Evolutionary conservation across 2,113 vertebrate species (phyloP).

Genomic region (Alligator sinensis): DNA sequence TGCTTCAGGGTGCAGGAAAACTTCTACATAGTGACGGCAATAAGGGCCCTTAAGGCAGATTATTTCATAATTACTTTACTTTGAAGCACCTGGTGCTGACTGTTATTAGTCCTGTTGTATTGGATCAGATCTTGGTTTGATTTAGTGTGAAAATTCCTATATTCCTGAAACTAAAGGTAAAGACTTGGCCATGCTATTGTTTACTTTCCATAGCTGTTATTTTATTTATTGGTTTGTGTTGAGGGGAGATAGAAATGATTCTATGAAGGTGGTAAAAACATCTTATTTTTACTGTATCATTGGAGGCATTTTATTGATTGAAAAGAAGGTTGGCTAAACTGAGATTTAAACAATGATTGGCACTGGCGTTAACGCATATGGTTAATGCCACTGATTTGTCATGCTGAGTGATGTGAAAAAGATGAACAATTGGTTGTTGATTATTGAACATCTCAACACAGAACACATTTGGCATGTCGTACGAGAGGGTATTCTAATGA

Average conservation of each 20-base stretch:
- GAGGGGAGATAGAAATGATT: constrained; percentile 3
- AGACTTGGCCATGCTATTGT: fast-evolving
- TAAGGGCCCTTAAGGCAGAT: neutral
- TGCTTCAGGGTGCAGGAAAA: neutral
- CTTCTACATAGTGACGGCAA: neutral
- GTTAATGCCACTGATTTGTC: constrained; percentile 82
- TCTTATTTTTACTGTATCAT: constrained; percentile 51
- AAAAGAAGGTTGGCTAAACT: constrained; percentile 73
- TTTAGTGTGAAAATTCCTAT: fast-evolving
- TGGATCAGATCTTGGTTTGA: neutral
- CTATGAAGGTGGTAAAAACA: constrained; percentile 16
- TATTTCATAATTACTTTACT: neutral
- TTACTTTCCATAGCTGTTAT: neutral
- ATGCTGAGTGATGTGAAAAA: constrained; percentile 74
- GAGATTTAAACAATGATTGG: constrained; percentile 77
- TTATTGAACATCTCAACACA: constrained; percentile 78
- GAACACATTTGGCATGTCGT: constrained; percentile 77
- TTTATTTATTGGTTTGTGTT: neutral
- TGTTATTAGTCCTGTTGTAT: neutral
- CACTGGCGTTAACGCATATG: constrained; percentile 79
- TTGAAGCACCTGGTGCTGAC: neutral
- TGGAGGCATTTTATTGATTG: constrained; percentile 70
- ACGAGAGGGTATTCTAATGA: constrained; percentile 80
- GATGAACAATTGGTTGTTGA: constrained; percentile 78
- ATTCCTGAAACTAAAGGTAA: neutral